Percentiles rank a stretch among this genome's conserved stretches.
These are phyloP conservation scores for Sipunculus nudus DNA, from an alignment of 2,888 invertebrate genomes.

Conservation along the genomic window DNA sequence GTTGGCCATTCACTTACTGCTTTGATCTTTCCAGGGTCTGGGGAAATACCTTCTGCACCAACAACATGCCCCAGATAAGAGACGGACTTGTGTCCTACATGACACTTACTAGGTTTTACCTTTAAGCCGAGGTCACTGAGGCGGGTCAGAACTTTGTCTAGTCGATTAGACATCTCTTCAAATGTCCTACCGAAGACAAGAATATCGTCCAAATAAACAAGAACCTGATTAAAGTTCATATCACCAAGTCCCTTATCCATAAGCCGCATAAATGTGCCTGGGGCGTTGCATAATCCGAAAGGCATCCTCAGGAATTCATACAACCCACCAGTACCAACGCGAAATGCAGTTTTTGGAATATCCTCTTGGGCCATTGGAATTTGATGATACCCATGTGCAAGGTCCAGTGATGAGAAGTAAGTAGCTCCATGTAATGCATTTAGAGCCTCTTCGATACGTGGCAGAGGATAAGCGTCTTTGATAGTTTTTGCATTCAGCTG, in stretches of 20 bases:
- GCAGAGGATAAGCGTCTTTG: slow-evolving; percentile 43
- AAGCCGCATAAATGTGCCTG: slow-evolving; percentile 36
- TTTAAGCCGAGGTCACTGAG: slow-evolving; percentile 30
- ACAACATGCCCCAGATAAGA: slow-evolving; percentile 29
- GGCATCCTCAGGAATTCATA: slow-evolving; percentile 38
- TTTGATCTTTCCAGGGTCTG: slow-evolving; percentile 32
- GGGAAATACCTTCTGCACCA: too few species aligned
- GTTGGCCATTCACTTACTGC: slow-evolving; percentile 29
- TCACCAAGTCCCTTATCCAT: slow-evolving; percentile 39
- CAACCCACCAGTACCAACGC: slow-evolving; percentile 29
- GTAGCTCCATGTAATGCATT: slow-evolving; percentile 32
- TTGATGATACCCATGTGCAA: slow-evolving; percentile 46
- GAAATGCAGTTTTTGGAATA: slow-evolving; percentile 41
- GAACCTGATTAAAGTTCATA: slow-evolving; percentile 29
- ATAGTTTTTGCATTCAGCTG: slow-evolving; percentile 40
- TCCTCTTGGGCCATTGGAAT: slow-evolving; percentile 37
- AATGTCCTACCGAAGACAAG: slow-evolving; percentile 34
- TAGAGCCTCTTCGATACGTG: slow-evolving; percentile 43
- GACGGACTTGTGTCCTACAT: slow-evolving; percentile 20
- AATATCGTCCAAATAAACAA: slow-evolving; percentile 42
- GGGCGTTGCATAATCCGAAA: slow-evolving; percentile 35
- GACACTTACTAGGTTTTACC: slow-evolving; percentile 37
- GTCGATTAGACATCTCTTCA: slow-evolving; percentile 28
- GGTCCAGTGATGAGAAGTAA: slow-evolving; percentile 35
- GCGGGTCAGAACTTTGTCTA: slow-evolving; percentile 35